Evolutionary conservation across 2,888 invertebrate species (phyloP).

Genomic region (Aporophyla nigra): DNA sequence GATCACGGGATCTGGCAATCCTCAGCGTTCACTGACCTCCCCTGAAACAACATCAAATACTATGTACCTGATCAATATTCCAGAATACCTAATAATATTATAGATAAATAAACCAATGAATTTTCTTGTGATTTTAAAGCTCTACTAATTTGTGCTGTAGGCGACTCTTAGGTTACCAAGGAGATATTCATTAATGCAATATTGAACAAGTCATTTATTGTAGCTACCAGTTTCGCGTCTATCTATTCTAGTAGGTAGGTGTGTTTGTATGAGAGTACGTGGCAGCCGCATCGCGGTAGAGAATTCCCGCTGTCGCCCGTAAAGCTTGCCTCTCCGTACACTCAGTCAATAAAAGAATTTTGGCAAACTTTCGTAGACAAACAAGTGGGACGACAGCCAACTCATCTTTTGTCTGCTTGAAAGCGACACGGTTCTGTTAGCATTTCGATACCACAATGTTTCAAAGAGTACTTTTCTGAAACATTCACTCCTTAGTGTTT

Average conservation of each 20-base stretch:
- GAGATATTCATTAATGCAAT: constrained; percentile 42
- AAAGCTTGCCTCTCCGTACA: constrained; percentile 83
- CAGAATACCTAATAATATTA: constrained; percentile 15
- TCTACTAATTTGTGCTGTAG: background rate
- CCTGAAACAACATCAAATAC: constrained; percentile 79
- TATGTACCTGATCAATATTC: constrained; percentile 54
- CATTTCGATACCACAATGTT: constrained; percentile 84
- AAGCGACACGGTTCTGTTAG: constrained; percentile 87
- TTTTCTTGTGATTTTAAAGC: constrained; percentile 7
- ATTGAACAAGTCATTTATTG: constrained; percentile 31
- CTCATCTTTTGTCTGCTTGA: constrained; percentile 89
- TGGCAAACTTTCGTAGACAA: constrained; percentile 90
- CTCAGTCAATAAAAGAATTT: constrained; percentile 90
- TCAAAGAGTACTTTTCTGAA: constrained; percentile 71
- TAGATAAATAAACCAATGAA: background rate
- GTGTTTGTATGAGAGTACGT: constrained; percentile 43
- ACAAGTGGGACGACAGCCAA: constrained; percentile 90
- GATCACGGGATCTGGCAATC: constrained; percentile 88
- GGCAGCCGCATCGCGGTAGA: constrained; percentile 72
- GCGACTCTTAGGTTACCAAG: constrained; percentile 17
- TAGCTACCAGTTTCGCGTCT: constrained; percentile 35
- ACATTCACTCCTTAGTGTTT: constrained; percentile 68
- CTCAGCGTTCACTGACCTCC: constrained; percentile 88
- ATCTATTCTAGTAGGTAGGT: constrained; percentile 7
- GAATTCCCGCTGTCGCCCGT: constrained; percentile 78